Evolutionary conservation across 2,797 vertebrate species (phyloP).

Genomic region (Mus spretus): DNA sequence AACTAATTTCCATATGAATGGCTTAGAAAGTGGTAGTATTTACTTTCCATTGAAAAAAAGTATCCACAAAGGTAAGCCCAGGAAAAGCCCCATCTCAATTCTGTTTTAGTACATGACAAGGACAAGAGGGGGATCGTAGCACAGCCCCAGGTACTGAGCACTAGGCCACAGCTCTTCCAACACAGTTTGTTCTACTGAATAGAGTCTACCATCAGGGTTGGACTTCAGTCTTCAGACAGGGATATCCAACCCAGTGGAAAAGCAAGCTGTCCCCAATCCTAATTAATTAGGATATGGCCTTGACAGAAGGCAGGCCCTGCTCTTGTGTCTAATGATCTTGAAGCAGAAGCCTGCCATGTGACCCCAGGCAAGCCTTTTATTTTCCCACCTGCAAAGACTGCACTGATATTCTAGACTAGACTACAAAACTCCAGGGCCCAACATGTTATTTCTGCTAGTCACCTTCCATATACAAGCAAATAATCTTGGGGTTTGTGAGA

Average conservation of each 20-base stretch:
- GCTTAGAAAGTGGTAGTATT: slow-evolving; percentile 46
- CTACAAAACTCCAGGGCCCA: slow-evolving; percentile 14
- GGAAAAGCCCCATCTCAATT: neutral
- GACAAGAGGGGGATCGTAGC: neutral
- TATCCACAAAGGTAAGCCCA: neutral
- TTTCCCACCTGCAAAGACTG: neutral
- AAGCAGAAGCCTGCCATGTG: neutral
- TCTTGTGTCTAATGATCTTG: neutral
- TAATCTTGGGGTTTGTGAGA: neutral
- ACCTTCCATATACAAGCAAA: neutral
- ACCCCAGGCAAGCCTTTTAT: neutral
- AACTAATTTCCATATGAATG: slow-evolving; percentile 58
- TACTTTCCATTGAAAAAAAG: slow-evolving; percentile 14
- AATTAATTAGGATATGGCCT: neutral
- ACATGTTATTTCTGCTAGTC: slow-evolving; percentile 23
- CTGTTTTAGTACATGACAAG: neutral
- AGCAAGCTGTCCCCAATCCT: slow-evolving; percentile 27
- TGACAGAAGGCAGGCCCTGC: neutral
- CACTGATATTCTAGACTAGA: neutral
- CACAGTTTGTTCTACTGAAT: neutral
- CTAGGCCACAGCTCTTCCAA: neutral
- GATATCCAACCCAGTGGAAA: slow-evolving; percentile 7
- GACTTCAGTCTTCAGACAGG: neutral
- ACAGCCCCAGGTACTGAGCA: neutral
- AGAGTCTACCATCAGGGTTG: neutral